Evolutionary conservation across 2,888 invertebrate species (phyloP).

Genomic region (Catocala fraxini): DNA sequence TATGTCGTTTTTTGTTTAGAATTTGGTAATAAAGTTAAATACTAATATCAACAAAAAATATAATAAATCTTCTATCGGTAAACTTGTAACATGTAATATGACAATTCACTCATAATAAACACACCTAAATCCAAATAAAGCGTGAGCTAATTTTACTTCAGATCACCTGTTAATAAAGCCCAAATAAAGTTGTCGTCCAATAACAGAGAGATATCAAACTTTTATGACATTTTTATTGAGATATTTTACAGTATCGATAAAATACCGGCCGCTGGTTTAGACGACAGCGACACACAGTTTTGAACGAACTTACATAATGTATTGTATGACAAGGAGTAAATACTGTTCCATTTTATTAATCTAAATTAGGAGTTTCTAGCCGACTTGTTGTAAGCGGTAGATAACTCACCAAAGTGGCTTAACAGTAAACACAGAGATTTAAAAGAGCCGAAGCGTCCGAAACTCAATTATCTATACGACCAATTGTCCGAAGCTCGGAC

Average conservation of each 20-base stretch:
- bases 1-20: no score
- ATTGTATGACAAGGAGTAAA: constrained; percentile 38
- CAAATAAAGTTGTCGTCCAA: constrained; percentile 38
- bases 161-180: constrained; percentile 34
- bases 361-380: constrained; percentile 66
- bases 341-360: constrained; percentile 55
- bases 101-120: not conserved
- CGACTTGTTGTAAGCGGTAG: constrained; percentile 57
- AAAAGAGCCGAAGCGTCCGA: constrained; percentile 73
- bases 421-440: constrained; percentile 72
- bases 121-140: constrained; percentile 9
- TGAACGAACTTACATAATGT: constrained; percentile 31
- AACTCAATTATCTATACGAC: constrained; percentile 86
- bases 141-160: constrained; percentile 15
- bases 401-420: constrained; percentile 69
- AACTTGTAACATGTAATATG: not conserved
- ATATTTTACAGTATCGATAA: constrained; percentile 51
- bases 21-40: no score
- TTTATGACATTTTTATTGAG: constrained; percentile 56
- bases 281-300: constrained; percentile 36
- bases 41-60: not conserved
- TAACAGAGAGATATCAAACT: constrained; percentile 33
- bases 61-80: not conserved
- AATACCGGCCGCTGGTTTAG: constrained; percentile 41
- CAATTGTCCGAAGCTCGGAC: constrained; percentile 80